Percentiles rank a stretch among this genome's conserved stretches.
These are phyloP conservation scores for Acrocephalus arundinaceus DNA, from an alignment of 2,113 vertebrate genomes.

Conservation along the genomic window DNA sequence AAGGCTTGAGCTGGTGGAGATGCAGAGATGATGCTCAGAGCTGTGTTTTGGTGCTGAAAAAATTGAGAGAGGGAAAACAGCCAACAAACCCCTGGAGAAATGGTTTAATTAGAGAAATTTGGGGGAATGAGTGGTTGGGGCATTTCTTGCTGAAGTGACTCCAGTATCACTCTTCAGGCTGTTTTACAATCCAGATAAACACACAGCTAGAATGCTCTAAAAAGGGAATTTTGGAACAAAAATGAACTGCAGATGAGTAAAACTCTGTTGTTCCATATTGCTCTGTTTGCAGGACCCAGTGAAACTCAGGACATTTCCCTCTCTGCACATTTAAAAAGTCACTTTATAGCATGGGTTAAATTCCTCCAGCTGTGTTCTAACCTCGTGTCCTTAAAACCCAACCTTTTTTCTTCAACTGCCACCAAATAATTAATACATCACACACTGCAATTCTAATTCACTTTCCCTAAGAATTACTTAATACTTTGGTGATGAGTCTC, in stretches of 20 bases:
- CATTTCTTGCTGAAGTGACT: background rate
- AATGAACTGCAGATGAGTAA: background rate
- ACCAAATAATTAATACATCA: slow-evolving; percentile 14
- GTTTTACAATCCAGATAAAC: background rate
- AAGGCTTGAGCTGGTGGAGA: background rate
- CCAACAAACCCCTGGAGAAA: background rate
- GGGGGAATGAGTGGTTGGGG: background rate
- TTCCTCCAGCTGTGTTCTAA: slow-evolving; percentile 10
- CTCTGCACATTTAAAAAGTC: background rate
- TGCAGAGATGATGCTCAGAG: background rate
- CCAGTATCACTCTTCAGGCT: background rate
- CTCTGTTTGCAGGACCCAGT: background rate
- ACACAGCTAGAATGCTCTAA: background rate
- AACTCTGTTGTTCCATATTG: background rate
- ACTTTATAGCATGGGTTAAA: background rate
- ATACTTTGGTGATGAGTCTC: slow-evolving; percentile 14
- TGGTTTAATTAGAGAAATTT: background rate
- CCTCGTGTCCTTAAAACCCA: background rate
- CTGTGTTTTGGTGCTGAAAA: background rate
- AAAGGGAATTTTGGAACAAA: background rate
- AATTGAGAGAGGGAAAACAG: background rate
- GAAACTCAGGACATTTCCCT: background rate
- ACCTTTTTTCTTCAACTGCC: background rate
- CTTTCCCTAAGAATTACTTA: slow-evolving; percentile 29
- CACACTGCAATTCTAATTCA: background rate